A percentile compares a stretch with the other conserved stretches of the same genome.
Evolutionary conservation across 2,888 invertebrate species (phyloP).

Genomic region (Apoderus coryli): DNA sequence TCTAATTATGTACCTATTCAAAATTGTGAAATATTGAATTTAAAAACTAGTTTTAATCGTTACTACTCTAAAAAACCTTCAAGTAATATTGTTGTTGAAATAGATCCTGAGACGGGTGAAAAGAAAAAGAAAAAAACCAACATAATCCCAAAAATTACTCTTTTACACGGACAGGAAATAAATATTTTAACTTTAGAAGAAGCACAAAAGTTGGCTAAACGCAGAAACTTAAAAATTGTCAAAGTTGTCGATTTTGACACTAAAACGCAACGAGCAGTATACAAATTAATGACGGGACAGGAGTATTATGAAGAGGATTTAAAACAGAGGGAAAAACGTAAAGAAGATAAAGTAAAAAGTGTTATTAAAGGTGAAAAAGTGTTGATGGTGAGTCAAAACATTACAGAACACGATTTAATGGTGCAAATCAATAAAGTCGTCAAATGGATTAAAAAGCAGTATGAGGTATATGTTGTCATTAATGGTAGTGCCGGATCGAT

Average conservation of each 20-base stretch:
- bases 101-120: conserved; percentile 14
- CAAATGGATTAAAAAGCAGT: conserved; percentile 50
- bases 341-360: conserved; percentile 29
- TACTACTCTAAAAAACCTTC: conserved; percentile 12
- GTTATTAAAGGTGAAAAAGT: conserved; percentile 47
- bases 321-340: conserved; percentile 37
- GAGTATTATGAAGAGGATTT: conserved; percentile 49
- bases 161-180: conserved; percentile 40
- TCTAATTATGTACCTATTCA: no score
- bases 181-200: conserved; percentile 48
- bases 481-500: conserved; percentile 34
- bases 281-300: conserved; percentile 51
- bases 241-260: conserved; percentile 52
- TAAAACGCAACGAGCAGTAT: conserved; percentile 52
- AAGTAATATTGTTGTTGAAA: conserved; percentile 9
- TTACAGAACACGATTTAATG: conserved; percentile 50
- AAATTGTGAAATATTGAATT: no score
- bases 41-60: no score
- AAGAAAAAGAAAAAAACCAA: conserved; percentile 24
- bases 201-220: conserved; percentile 52
- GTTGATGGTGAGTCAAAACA: conserved; percentile 44
- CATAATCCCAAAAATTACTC: conserved; percentile 46
- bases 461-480: conserved; percentile 47
- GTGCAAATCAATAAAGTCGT: conserved; percentile 47
- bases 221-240: conserved; percentile 52